Evolutionary conservation across 64 coral and sea anemone genomes (phyloP).

Genomic region (Pachyseris speciosa): DNA sequence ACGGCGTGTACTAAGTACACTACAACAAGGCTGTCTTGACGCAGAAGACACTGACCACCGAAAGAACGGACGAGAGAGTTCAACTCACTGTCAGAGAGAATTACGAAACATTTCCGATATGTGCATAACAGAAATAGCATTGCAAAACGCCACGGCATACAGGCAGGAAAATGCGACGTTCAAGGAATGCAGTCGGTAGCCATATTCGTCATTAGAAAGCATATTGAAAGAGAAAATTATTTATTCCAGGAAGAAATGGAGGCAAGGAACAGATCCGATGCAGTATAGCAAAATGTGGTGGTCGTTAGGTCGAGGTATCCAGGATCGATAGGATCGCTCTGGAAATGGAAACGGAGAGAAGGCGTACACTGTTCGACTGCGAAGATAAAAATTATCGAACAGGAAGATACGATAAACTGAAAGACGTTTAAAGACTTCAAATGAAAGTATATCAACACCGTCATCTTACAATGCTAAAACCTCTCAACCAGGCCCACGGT

Average conservation of each 20-base stretch:
- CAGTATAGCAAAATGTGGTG: conserved; percentile 5
- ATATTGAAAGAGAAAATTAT: conserved; percentile 35
- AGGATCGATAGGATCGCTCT: background rate
- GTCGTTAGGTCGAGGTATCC: background rate
- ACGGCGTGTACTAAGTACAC: background rate
- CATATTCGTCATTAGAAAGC: background rate
- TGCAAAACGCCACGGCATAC: conserved; percentile 1
- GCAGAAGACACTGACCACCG: no score
- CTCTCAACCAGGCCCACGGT: background rate
- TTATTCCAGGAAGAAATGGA: conserved; percentile 13
- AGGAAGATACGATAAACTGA: background rate
- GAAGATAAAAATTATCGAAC: background rate
- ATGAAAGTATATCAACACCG: background rate
- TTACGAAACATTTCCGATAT: conserved; percentile 7
- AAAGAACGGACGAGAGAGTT: background rate
- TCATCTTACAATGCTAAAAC: background rate
- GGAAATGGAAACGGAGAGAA: background rate
- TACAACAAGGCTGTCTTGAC: background rate
- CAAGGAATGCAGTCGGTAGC: background rate
- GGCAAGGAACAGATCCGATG: background rate
- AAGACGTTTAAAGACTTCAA: background rate
- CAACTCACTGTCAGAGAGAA: background rate
- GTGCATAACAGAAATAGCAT: background rate
- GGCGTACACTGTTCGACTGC: background rate
- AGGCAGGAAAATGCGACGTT: background rate